Evolutionary conservation across 2,888 invertebrate genomes (phyloP).

Genomic region (Acleris literana): DNA sequence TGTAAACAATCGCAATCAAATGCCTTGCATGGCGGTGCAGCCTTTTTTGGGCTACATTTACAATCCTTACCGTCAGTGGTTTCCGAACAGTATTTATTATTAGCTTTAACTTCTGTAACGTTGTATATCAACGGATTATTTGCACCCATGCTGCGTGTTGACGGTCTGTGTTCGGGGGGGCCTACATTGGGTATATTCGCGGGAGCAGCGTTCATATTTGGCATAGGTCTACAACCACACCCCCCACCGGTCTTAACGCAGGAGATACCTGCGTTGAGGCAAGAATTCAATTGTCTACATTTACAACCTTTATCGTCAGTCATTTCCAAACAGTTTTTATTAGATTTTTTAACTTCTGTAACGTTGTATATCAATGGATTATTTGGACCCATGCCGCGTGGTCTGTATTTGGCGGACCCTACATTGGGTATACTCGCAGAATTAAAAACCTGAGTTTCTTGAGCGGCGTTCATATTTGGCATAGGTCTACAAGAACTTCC

Average conservation of each 20-base stretch:
- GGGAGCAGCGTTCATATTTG: conserved; percentile 23
- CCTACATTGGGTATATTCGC: conserved; percentile 41
- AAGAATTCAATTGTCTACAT: background rate
- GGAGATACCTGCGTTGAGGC: conserved; percentile 25
- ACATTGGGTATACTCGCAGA: conserved; percentile 40
- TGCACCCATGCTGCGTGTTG: conserved; percentile 41
- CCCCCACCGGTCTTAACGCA: conserved; percentile 17
- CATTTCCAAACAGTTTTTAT: conserved; percentile 8
- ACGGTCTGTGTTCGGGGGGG: conserved; percentile 39
- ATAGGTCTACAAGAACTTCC: conserved; percentile 46
- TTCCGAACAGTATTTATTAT: conserved; percentile 38
- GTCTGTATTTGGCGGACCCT: conserved; percentile 39
- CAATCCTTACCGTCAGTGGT: conserved; percentile 67
- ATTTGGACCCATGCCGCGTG: conserved; percentile 43
- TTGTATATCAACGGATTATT: conserved; percentile 51
- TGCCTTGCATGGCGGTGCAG: conserved; percentile 68
- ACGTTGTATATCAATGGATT: conserved; percentile 51
- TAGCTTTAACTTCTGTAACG: conserved; percentile 42
- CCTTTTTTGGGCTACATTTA: conserved; percentile 67
- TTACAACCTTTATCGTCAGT: too few species aligned
- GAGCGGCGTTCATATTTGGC: conserved; percentile 20
- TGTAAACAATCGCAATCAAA: conserved; percentile 72
- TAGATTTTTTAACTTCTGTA: conserved; percentile 42
- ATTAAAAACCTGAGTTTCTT: conserved; percentile 32
- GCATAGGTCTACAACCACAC: conserved; percentile 46